Base-by-base conservation (phyloP, 2,113 vertebrate genomes). In the Eubucco bourcierii region DNA sequence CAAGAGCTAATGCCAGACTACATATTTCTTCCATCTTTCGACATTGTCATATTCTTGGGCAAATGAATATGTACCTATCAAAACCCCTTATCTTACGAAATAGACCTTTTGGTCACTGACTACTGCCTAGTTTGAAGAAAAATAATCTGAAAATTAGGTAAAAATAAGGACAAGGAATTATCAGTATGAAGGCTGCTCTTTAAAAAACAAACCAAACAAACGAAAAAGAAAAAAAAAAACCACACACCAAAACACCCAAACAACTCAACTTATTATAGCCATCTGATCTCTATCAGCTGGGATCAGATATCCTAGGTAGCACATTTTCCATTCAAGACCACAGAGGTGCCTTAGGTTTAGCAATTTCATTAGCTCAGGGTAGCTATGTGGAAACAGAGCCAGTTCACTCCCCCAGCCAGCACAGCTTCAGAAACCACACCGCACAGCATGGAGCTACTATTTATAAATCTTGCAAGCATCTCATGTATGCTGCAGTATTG, bases 391-490 rank as follows among this genome's bases (percentile, higher is more conserved):
- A 24, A 79, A 7, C 59, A 27, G 20, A 13, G 28, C 44, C 34
- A 6, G 0, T 5, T 29, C 15, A 28, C 67, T 16, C n/a, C 21
- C 59, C 72, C 77, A 55, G 78, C 81, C 74, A 73, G 88, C 63
- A 2, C 19, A 47, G 21, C 68, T 64, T 13, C 59, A 72, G 74
- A 27, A 90, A 10, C 65, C 68, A 80, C 84, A 9, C 15, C 76
- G 55, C 84, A n/a, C 93, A 92, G 90, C 91, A 33, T 0, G 53
- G 46, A 64, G 79, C 72, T 46, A 15, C 93, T 90, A 76, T 86
- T 88, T 80, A 52, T 84, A 94, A 63, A 70, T 61, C 55, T 50
- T 61, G 78, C 87, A 89, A 73, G 78, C 84, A 87, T 31, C 75
- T 52, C 90, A 7, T 31, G 67, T 85, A 56, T 87, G 91, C 82